These are phyloP conservation scores for Drosophila eohydei DNA, from an alignment of 2,888 invertebrate species.

Conservation along the genomic window DNA sequence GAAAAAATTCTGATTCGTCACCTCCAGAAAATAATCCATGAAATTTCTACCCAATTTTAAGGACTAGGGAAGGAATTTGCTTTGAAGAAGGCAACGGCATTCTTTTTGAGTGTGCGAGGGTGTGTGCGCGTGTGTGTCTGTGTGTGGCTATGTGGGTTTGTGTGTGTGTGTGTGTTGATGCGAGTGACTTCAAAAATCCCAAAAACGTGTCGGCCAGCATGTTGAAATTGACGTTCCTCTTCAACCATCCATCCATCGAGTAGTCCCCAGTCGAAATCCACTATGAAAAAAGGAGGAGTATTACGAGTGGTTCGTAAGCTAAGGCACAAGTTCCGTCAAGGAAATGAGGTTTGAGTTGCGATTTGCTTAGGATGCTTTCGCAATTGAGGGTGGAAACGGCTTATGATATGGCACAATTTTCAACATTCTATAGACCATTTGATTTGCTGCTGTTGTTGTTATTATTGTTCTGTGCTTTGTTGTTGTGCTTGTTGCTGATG, in stretches of 20 bases:
- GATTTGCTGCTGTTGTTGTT: not conserved
- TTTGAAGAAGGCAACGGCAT: conserved; percentile 53
- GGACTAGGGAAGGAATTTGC: conserved; percentile 46
- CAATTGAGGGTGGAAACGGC: conserved; percentile 33
- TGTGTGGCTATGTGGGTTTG: conserved; percentile 23
- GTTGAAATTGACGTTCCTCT: conserved; percentile 67
- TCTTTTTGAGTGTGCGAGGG: conserved; percentile 25
- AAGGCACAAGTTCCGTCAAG: conserved; percentile 14
- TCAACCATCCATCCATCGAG: conserved; percentile 4
- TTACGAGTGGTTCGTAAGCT: conserved; percentile 26
- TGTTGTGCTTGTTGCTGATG: not conserved
- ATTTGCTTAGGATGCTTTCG: conserved; percentile 8
- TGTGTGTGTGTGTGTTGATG: conserved; percentile 50
- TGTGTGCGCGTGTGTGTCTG: conserved; percentile 5
- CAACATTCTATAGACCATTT: conserved; percentile 6
- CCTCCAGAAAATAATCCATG: conserved; percentile 61
- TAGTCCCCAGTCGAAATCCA: conserved; percentile 6
- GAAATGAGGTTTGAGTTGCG: conserved; percentile 11
- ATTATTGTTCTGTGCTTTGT: not conserved
- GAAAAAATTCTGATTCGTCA: conserved; percentile 67
- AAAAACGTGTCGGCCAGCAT: conserved; percentile 82
- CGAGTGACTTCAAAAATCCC: conserved; percentile 81
- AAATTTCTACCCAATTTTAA: conserved; percentile 61
- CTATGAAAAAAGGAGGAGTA: conserved; percentile 11
- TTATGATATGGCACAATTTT: conserved; percentile 46